These are phyloP conservation scores for Rhea pennata DNA, from an alignment of 2,113 vertebrate genomes.

Conservation along the genomic window DNA sequence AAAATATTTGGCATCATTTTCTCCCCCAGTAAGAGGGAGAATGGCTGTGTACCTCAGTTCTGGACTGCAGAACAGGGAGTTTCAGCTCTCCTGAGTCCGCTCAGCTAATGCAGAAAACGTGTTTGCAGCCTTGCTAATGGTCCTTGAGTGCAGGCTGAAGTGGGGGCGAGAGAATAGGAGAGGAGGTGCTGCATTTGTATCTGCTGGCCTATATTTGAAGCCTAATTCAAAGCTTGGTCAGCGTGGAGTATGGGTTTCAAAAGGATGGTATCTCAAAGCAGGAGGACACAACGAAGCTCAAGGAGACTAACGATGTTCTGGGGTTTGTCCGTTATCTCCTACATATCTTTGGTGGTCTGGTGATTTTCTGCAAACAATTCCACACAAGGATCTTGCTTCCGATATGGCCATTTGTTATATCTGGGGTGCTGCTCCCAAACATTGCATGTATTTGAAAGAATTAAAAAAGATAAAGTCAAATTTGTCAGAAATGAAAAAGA, in stretches of 20 bases:
- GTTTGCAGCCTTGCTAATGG: neutral
- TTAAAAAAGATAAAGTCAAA: neutral
- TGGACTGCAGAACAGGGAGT: neutral
- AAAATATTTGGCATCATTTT: neutral
- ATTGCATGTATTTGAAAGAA: neutral
- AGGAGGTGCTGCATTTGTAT: neutral
- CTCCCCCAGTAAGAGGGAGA: neutral
- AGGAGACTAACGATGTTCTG: neutral
- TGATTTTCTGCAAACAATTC: neutral
- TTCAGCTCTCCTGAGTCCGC: neutral
- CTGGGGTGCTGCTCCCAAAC: neutral
- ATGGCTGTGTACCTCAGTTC: neutral
- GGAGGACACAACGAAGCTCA: neutral
- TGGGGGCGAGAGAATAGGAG: rapidly evolving
- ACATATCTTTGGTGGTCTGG: neutral
- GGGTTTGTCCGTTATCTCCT: neutral
- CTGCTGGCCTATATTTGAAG: neutral
- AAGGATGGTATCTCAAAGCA: neutral
- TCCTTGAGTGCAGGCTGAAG: neutral
- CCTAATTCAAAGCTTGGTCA: neutral
- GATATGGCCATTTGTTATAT: neutral
- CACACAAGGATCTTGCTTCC: neutral
- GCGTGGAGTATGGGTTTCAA: neutral
- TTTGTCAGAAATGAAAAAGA: neutral
- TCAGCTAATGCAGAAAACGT: neutral